These are phyloP conservation scores for Drosophila longiperda DNA, from an alignment of 2,888 invertebrate genomes.

Conservation along the genomic window DNA sequence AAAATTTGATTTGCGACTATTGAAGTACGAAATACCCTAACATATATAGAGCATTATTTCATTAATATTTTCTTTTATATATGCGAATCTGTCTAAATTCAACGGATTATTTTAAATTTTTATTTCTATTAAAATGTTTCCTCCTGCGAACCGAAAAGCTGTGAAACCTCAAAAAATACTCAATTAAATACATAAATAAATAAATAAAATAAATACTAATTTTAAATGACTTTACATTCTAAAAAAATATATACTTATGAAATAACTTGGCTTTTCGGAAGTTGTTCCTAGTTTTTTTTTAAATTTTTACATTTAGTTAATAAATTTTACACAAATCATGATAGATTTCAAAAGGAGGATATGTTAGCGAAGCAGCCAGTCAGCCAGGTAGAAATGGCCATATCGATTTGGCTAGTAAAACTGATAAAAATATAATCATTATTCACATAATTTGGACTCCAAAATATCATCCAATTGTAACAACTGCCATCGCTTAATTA, in stretches of 20 bases:
- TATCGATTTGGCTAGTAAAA: neutral
- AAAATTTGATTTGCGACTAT: too few relatives aligned
- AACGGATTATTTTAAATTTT: too few relatives aligned
- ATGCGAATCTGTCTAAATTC: neutral
- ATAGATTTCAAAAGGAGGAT: too few relatives aligned
- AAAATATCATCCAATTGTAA: neutral
- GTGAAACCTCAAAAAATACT: too few relatives aligned
- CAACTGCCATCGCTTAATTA: neutral
- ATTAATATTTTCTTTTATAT: neutral
- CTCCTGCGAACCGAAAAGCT: too few relatives aligned
- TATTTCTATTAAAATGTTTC: neutral
- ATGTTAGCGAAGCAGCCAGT: neutral
- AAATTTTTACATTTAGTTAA: too few relatives aligned
- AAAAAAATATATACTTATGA: too few relatives aligned
- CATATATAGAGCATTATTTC: too few relatives aligned
- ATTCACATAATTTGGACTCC: neutral
- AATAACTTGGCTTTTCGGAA: too few relatives aligned
- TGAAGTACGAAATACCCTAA: conserved; percentile 8
- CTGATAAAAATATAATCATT: neutral
- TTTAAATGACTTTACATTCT: too few relatives aligned
- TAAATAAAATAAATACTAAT: neutral
- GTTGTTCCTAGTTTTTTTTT: too few relatives aligned
- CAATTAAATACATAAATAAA: neutral
- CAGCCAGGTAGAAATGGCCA: neutral
- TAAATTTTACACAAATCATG: too few relatives aligned